Base-by-base conservation (phyloP, 2,888 invertebrate species). In the Tortricodes alternella region DNA sequence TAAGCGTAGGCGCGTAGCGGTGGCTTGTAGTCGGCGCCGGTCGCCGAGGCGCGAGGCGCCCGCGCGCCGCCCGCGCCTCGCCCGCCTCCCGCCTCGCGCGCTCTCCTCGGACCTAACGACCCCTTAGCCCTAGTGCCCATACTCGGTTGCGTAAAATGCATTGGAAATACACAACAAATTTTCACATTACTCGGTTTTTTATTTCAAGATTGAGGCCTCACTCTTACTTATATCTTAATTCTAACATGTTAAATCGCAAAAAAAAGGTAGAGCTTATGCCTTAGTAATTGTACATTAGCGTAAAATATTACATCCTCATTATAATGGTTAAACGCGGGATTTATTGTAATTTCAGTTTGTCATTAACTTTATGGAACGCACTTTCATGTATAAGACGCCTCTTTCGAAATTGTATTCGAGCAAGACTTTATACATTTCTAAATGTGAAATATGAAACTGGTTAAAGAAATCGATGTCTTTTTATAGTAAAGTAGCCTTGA, bases 161-260 rank as follows among this genome's bases (percentile, higher is more conserved):
- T 82, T 81, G 74, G 76, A 86, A 87, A 86, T 87, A 87, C 87
- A 87, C 81, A 73, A 80, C 67, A 79, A 77, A 83, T 85, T 84
- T 80, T 85, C 80, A 85, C 84, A 83, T 83, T 83, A 79, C 71
- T 67, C 78, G 67, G 83, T 83, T 84, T 86, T 86, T 88, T 78
- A 85, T 88, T 89, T 87, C 70, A 58, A 53, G 60, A 63, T 56
- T 61, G 64, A 66, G 64, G 69, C 66, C 67, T 63, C 43, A 51
- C 48, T 55, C 50, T 52, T 44, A 29, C 35, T 61, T 39, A 37
- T 59, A 29, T 48, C 52, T 52, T 59, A 32, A 16, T 43, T 37
- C 32, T 56, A 56, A 50, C 50, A 38, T 50, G 50, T 56, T 55
- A 50, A 56, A 56, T 56, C 56, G 32, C 50, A 56, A 56, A 50